phyloP scores from a whole-genome alignment of 2,888 invertebrate genomes.

The Strigamia crassipes region DNA sequence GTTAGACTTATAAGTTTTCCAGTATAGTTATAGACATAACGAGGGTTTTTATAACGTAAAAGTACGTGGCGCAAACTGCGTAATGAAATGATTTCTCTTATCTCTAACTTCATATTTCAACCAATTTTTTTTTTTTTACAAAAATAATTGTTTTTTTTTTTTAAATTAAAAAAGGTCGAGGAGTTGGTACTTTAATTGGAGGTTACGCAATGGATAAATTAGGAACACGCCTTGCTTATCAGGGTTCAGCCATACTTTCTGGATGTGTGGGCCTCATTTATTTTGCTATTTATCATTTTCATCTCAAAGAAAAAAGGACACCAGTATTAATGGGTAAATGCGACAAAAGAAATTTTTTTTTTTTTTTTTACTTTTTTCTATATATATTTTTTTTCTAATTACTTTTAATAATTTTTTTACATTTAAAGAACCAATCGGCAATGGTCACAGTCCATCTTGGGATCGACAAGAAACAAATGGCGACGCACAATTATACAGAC shows the following conservation, averaged over 20 bases:
- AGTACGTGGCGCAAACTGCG: no score
- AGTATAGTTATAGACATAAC: no score
- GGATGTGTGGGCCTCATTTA: slow-evolving; percentile 49
- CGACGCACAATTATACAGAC: slow-evolving; percentile 48
- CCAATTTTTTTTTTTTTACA: no score
- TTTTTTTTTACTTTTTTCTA: not conserved
- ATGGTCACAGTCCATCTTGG: slow-evolving; percentile 27
- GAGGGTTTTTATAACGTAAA: no score
- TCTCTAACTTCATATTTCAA: not conserved
- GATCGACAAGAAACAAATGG: slow-evolving; percentile 44
- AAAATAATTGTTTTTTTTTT: not conserved
- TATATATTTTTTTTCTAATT: not conserved
- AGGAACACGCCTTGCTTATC: slow-evolving; percentile 49
- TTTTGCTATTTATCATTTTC: slow-evolving; percentile 50
- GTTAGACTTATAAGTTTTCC: no score
- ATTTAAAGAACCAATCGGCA: not conserved
- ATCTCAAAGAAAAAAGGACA: slow-evolving; percentile 47
- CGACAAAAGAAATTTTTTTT: not conserved
- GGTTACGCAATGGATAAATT: slow-evolving; percentile 49
- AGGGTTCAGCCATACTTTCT: slow-evolving; percentile 46
- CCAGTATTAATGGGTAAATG: slow-evolving; percentile 49
- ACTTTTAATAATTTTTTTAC: not conserved
- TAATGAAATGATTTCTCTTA: no score
- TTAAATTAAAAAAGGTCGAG: slow-evolving; percentile 49
- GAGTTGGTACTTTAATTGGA: slow-evolving; percentile 49